phyloP scores from a whole-genome alignment of 2,113 vertebrate genomes.

The Eulemur rufifrons region DNA sequence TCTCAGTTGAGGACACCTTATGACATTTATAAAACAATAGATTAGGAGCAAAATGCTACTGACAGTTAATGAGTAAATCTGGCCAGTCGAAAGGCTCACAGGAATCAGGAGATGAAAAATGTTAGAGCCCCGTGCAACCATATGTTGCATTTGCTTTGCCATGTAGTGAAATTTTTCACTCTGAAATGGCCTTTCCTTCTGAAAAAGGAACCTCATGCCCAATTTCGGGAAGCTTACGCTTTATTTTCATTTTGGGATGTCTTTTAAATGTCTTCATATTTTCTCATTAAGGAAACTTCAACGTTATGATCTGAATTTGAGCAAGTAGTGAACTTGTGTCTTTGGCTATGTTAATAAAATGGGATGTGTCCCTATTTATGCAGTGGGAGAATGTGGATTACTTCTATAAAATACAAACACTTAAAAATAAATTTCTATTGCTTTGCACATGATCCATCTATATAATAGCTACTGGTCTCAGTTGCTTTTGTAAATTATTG shows the following conservation, averaged over 20 bases:
- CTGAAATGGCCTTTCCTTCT: neutral
- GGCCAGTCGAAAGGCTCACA: neutral
- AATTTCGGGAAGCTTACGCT: neutral
- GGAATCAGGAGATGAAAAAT: neutral
- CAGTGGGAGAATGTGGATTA: neutral
- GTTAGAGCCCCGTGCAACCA: neutral
- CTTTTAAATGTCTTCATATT: neutral
- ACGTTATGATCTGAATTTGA: neutral
- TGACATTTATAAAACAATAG: neutral
- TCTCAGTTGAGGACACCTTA: slow-evolving; percentile 5
- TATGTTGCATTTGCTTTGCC: neutral
- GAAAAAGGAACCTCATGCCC: neutral
- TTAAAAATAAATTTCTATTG: neutral
- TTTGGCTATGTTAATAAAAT: neutral
- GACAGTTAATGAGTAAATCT: neutral
- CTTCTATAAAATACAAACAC: neutral
- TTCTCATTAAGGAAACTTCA: neutral
- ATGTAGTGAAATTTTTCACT: neutral
- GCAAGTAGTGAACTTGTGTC: neutral
- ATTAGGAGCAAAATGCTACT: neutral
- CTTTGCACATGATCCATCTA: neutral
- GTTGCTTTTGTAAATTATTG: neutral
- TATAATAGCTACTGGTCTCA: neutral
- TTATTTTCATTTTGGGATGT: neutral
- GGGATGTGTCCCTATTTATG: neutral